Percentiles rank a stretch among this genome's conserved stretches.
Evolutionary conservation across 2,113 vertebrate genomes (phyloP).

Genomic region (Galbula dea): DNA sequence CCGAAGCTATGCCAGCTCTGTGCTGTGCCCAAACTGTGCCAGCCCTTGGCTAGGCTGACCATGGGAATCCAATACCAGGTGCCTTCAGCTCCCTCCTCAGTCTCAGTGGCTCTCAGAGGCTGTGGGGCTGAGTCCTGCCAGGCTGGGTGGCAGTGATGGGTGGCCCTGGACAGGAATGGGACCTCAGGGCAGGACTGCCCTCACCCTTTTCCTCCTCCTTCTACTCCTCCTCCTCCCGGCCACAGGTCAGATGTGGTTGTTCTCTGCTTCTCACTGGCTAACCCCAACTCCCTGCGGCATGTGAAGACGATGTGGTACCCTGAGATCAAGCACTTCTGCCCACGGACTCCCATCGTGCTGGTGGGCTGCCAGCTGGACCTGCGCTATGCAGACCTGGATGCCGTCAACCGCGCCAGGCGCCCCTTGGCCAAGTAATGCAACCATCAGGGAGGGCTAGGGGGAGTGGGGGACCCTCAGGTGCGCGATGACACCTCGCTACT

Average conservation of each 20-base stretch:
- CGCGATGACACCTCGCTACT: accelerated
- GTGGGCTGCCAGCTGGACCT: slow-evolving; percentile 94
- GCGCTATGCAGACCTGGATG: slow-evolving; percentile 90
- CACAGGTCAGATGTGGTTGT: slow-evolving; percentile 85
- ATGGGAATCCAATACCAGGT: not conserved
- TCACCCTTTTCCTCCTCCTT: not conserved
- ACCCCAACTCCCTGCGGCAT: slow-evolving; percentile 86
- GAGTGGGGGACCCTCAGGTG: accelerated
- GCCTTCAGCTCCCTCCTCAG: not conserved
- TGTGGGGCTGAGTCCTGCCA: not conserved
- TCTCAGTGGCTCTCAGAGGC: not conserved
- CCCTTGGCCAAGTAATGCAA: slow-evolving; percentile 85
- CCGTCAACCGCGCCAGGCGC: slow-evolving; percentile 86
- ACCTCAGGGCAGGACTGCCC: not conserved
- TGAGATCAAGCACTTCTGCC: slow-evolving; percentile 93
- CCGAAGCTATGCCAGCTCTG: no score
- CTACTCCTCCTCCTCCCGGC: not conserved
- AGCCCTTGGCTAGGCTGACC: not conserved
- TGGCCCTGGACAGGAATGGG: not conserved
- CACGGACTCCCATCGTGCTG: slow-evolving; percentile 87
- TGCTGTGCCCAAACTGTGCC: no score
- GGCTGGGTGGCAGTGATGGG: accelerated
- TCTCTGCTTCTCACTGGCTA: slow-evolving; percentile 87
- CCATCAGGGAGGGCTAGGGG: accelerated
- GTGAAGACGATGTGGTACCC: slow-evolving; percentile 90